phyloP scores from a whole-genome alignment of 2,888 invertebrate genomes.

The Chrysomela aeneicollis region DNA sequence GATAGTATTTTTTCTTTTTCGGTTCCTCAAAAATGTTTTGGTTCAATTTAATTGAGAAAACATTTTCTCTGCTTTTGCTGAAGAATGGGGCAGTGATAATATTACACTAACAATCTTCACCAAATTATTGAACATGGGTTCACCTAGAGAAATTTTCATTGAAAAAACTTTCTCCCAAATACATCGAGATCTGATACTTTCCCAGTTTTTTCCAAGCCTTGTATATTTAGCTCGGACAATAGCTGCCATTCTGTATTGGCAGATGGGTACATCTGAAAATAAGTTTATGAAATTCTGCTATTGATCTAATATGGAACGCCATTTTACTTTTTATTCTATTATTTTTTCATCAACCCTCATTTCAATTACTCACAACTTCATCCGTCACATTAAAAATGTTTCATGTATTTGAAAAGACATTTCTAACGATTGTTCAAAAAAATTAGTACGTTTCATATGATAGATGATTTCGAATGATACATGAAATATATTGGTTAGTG shows the following conservation, averaged over 20 bases:
- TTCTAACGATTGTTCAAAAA: too few relatives aligned
- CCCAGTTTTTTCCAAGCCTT: constrained; percentile 1
- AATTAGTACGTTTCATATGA: too few relatives aligned
- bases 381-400: too few relatives aligned
- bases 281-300: constrained; percentile 1
- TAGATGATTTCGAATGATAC: too few relatives aligned
- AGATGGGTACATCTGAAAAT: background rate
- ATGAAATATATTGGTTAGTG: too few relatives aligned
- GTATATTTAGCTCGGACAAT: background rate
- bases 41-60: constrained; percentile 11
- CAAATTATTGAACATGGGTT: too few relatives aligned
- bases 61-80: constrained; percentile 1
- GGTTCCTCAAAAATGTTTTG: constrained; percentile 2
- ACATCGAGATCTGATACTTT: background rate
- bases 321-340: too few relatives aligned
- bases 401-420: too few relatives aligned
- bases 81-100: constrained; percentile 1
- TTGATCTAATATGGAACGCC: constrained; percentile 7
- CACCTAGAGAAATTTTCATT: constrained; percentile 5
- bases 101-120: background rate
- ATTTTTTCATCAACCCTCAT: too few relatives aligned
- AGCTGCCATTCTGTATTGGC: constrained; percentile 8
- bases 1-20: too few relatives aligned
- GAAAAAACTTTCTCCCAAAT: constrained; percentile 4
- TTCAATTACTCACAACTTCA: too few relatives aligned